Conservation (phyloP, 2,113 vertebrate genomes). For the Scopus umbretta region DNA sequence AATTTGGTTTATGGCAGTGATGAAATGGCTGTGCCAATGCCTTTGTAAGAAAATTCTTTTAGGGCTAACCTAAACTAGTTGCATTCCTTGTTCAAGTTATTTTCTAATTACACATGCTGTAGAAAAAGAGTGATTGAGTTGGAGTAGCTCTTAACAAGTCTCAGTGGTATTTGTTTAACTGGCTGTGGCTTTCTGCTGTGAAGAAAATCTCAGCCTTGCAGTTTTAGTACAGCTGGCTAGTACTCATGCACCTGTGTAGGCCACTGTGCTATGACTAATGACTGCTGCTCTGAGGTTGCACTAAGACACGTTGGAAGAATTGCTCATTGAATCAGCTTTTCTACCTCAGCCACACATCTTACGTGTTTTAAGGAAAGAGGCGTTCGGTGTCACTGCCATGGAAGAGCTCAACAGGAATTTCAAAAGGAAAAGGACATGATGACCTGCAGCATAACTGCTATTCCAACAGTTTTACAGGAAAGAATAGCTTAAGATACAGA, state of each 20-base stretch:
- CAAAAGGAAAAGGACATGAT: not conserved
- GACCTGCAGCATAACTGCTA: not conserved
- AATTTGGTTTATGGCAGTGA: not conserved
- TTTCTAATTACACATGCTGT: not conserved
- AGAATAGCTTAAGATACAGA: not conserved
- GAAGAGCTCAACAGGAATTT: not conserved
- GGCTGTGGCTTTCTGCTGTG: not conserved
- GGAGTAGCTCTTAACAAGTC: not conserved
- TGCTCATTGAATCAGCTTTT: not conserved
- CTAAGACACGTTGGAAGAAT: not conserved
- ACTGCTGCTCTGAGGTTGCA: not conserved
- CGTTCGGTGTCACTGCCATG: not conserved
- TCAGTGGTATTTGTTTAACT: not conserved
- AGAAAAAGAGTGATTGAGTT: not conserved
- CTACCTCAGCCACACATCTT: not conserved
- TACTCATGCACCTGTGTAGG: not conserved
- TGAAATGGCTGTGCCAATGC: not conserved
- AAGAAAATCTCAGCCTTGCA: not conserved
- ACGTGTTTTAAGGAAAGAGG: not conserved
- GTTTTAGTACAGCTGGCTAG: not conserved
- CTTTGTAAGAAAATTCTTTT: not conserved
- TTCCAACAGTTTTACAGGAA: not conserved
- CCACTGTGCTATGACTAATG: fast-evolving
- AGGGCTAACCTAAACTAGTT: not conserved
- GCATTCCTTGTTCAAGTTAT: fast-evolving